Evolutionary conservation across 2,113 vertebrate species (phyloP).

Genomic region (Diphyllodes magnificus): DNA sequence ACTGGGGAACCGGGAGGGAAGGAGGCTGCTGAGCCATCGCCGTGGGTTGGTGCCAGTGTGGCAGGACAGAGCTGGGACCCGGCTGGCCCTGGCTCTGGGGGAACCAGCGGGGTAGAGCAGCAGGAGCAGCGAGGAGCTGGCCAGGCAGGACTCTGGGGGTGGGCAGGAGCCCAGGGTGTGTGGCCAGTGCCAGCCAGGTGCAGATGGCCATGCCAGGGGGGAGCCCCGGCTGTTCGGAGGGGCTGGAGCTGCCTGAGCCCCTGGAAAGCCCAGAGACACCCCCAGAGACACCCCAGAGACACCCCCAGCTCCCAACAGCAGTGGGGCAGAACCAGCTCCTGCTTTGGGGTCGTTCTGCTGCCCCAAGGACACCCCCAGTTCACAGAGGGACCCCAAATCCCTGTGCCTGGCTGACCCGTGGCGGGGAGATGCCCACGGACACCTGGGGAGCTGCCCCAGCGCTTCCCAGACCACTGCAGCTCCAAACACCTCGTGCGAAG

Average conservation of each 20-base stretch:
- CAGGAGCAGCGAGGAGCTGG: neutral
- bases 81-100: neutral
- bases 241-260: neutral
- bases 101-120: neutral
- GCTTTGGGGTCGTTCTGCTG: neutral
- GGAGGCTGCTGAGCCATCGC: neutral
- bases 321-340: neutral
- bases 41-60: rapidly evolving
- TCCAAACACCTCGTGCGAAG: neutral
- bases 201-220: neutral
- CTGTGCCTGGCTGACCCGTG: neutral
- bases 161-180: neutral
- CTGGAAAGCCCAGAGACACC: neutral
- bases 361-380: neutral
- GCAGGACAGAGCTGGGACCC: neutral
- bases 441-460: neutral
- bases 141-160: neutral
- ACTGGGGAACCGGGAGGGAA: neutral
- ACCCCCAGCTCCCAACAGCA: rapidly evolving
- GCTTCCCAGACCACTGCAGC: neutral
- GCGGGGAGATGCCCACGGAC: rapidly evolving
- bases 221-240: neutral
- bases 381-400: rapidly evolving
- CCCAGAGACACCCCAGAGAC: neutral
- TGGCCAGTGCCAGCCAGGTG: neutral